These are phyloP conservation scores for Mimumesa dahlbomi DNA, from an alignment of 2,888 invertebrate species.

Conservation along the genomic window DNA sequence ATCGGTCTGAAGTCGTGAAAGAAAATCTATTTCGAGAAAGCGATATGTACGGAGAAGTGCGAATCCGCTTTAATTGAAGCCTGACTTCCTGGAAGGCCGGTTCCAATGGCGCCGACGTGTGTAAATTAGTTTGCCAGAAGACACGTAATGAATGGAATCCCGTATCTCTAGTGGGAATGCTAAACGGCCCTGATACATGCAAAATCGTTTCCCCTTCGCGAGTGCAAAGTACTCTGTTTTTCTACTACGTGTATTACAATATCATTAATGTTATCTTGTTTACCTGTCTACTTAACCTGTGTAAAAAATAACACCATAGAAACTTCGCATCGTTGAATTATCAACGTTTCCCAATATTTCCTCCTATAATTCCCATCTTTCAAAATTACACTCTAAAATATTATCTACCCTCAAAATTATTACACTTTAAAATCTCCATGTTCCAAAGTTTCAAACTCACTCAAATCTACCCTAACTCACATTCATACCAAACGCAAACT, in stretches of 20 bases:
- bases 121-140: slow-evolving; percentile 39
- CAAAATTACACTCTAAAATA: too few relatives aligned
- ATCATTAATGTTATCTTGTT: too few relatives aligned
- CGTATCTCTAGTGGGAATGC: slow-evolving; percentile 28
- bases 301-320: background rate
- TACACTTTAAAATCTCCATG: too few relatives aligned
- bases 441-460: too few relatives aligned
- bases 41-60: slow-evolving; percentile 14
- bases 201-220: slow-evolving; percentile 27
- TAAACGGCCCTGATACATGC: slow-evolving; percentile 41
- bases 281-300: too few relatives aligned
- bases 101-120: slow-evolving; percentile 29
- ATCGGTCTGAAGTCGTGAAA: background rate
- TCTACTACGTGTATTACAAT: too few relatives aligned
- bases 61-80: slow-evolving; percentile 38
- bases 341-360: too few relatives aligned
- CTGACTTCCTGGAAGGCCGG: slow-evolving; percentile 10
- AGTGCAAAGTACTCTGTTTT: too few relatives aligned
- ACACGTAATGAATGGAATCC: slow-evolving; percentile 39
- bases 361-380: too few relatives aligned
- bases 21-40: background rate
- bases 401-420: too few relatives aligned
- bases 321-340: background rate
- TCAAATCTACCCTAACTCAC: too few relatives aligned
- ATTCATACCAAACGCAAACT: too few relatives aligned